Conservation (phyloP, 2,888 invertebrate genomes). For the Crioceris asparagi region DNA sequence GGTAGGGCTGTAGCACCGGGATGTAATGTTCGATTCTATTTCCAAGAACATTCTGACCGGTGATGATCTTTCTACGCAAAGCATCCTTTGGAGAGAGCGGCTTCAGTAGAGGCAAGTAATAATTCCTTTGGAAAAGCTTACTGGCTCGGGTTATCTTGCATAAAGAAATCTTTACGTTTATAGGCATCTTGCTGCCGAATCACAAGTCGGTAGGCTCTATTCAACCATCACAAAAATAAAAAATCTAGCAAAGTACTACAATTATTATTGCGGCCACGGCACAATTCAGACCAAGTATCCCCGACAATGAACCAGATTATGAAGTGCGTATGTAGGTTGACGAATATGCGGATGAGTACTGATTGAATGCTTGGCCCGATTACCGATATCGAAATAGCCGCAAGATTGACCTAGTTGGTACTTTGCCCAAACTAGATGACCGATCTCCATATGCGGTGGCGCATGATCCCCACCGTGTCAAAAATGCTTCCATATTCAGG, state of each 20-base stretch:
- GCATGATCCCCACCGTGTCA: conserved; percentile 36
- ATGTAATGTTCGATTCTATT: conserved; percentile 56
- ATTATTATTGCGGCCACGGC: conserved; percentile 2
- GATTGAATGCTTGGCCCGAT: conserved; percentile 26
- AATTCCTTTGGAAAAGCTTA: conserved; percentile 67
- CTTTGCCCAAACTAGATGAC: conserved; percentile 27
- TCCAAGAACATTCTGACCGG: conserved; percentile 57
- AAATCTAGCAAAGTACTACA: conserved; percentile 1
- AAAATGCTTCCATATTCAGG: conserved; percentile 33
- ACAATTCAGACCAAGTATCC: conserved; percentile 23
- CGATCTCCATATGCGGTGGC: conserved; percentile 36
- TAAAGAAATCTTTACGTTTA: conserved; percentile 41
- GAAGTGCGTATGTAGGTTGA: conserved; percentile 22
- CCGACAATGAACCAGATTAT: conserved; percentile 29
- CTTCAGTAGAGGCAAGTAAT: conserved; percentile 69
- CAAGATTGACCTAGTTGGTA: conserved; percentile 28
- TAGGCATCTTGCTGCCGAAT: conserved; percentile 26
- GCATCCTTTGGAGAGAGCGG: conserved; percentile 74
- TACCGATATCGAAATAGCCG: conserved; percentile 28
- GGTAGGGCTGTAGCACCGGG: conserved; percentile 51
- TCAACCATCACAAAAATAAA: too few relatives aligned
- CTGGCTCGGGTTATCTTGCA: conserved; percentile 74
- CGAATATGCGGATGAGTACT: conserved; percentile 18
- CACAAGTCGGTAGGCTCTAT: too few relatives aligned
- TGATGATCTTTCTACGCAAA: conserved; percentile 65